Conservation (phyloP, 2,113 vertebrate genomes). For the Rissa tridactyla region DNA sequence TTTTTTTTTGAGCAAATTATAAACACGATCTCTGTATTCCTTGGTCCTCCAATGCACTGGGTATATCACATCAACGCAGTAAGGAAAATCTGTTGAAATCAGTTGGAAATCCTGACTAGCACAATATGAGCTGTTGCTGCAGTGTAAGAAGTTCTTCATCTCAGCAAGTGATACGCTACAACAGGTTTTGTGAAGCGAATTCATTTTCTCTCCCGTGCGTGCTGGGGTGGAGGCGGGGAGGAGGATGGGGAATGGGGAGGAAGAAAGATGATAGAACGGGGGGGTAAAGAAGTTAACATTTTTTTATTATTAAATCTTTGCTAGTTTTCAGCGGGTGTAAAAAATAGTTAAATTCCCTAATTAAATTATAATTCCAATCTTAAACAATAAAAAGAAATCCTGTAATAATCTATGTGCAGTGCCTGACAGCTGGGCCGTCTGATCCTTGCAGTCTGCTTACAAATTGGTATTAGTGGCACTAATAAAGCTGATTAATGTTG, state of each 20-base stretch:
- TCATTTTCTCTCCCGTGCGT: conserved; percentile 39
- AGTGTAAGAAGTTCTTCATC: conserved; percentile 63
- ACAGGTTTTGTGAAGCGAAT: conserved; percentile 65
- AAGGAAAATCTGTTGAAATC: conserved; percentile 66
- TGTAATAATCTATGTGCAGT: conserved; percentile 74
- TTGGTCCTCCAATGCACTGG: conserved; percentile 29
- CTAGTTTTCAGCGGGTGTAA: conserved; percentile 37
- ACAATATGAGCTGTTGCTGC: conserved; percentile 64
- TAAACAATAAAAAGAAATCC: conserved; percentile 80
- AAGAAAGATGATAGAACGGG: neutral
- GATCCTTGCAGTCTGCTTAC: conserved; percentile 90
- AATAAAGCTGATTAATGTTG: conserved; percentile 95
- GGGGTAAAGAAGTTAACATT: neutral
- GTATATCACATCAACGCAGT: conserved; percentile 49
- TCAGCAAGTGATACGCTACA: conserved; percentile 64
- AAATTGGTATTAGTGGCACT: conserved; percentile 93
- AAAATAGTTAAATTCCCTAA: conserved; percentile 77
- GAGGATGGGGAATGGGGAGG: neutral
- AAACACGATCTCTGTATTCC: conserved; percentile 28
- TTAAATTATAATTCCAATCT: conserved; percentile 80
- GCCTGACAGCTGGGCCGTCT: conserved; percentile 93
- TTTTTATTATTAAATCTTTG: neutral
- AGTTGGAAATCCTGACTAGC: conserved; percentile 66
- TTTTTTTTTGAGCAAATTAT: conserved; percentile 19
- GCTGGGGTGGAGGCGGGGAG: neutral